These are phyloP conservation scores for Torymus auratus DNA, from an alignment of 2,888 invertebrate species.

Conservation along the genomic window DNA sequence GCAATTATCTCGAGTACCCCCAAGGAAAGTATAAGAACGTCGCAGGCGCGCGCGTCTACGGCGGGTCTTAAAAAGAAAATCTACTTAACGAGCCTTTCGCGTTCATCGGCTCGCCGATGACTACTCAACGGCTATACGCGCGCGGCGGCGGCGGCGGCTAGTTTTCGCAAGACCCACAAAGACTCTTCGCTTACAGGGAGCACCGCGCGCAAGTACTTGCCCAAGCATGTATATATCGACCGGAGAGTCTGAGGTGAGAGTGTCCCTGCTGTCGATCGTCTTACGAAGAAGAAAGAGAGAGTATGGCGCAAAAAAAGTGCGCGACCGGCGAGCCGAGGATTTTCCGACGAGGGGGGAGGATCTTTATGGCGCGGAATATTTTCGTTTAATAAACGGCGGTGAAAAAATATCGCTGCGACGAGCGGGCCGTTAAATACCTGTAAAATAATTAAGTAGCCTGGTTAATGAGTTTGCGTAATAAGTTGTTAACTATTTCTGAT, in stretches of 20 bases:
- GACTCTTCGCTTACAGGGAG: background rate
- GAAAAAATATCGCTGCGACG: no score
- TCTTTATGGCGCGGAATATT: background rate
- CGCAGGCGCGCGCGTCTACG: constrained; percentile 17
- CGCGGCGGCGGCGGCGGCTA: background rate
- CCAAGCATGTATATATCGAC: background rate
- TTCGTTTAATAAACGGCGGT: background rate
- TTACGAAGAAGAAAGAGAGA: background rate
- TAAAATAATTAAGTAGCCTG: no score
- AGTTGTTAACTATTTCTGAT: no score
- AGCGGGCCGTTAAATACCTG: no score
- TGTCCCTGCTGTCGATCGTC: constrained; percentile 32
- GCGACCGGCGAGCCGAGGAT: no score
- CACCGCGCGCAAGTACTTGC: constrained; percentile 2
- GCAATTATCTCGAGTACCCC: constrained; percentile 45
- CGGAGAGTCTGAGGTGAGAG: constrained; percentile 13
- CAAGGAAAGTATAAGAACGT: constrained; percentile 35
- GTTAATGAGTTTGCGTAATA: no score
- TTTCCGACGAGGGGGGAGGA: no score
- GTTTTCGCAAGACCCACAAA: constrained; percentile 33
- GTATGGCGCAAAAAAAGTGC: no score
- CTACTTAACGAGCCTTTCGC: constrained; percentile 58
- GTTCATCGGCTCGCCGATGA: constrained; percentile 57
- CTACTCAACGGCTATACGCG: constrained; percentile 4
- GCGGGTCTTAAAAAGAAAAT: constrained; percentile 37